A percentile compares a stretch with the other conserved stretches of the same genome.
Evolutionary conservation across 2,888 invertebrate species (phyloP).

Genomic region (Trissonchulus sp.): DNA sequence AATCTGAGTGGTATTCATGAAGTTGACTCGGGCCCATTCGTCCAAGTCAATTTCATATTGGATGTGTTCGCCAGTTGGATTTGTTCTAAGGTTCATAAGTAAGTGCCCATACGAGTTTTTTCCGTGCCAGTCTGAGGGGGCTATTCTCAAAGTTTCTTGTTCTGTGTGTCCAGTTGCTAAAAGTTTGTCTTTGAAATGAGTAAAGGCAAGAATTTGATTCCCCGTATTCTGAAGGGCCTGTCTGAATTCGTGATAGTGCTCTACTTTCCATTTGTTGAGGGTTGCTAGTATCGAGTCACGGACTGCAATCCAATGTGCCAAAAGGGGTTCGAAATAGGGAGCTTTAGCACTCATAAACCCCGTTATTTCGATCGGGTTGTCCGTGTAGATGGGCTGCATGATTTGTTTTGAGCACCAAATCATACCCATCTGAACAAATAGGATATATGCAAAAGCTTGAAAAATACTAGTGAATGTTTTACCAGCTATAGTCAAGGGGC

Average conservation of each 20-base stretch:
- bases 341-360: not conserved
- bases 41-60: not conserved
- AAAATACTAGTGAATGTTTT: not conserved
- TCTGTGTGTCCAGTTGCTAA: not conserved
- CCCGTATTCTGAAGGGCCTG: not conserved
- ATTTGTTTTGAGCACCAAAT: not conserved
- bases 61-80: not conserved
- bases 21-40: not conserved
- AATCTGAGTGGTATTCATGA: not conserved
- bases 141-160: not conserved
- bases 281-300: not conserved
- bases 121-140: not conserved
- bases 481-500: not conserved
- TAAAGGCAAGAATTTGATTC: not conserved
- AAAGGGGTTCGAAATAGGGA: not conserved
- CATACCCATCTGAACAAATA: not conserved
- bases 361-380: not conserved
- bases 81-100: not conserved
- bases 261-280: not conserved
- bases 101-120: not conserved
- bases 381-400: not conserved
- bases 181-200: not conserved
- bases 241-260: not conserved
- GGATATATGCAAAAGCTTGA: not conserved
- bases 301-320: not conserved